phyloP scores from a whole-genome alignment of 2,888 invertebrate species.

The Drosophila meridionalis region DNA sequence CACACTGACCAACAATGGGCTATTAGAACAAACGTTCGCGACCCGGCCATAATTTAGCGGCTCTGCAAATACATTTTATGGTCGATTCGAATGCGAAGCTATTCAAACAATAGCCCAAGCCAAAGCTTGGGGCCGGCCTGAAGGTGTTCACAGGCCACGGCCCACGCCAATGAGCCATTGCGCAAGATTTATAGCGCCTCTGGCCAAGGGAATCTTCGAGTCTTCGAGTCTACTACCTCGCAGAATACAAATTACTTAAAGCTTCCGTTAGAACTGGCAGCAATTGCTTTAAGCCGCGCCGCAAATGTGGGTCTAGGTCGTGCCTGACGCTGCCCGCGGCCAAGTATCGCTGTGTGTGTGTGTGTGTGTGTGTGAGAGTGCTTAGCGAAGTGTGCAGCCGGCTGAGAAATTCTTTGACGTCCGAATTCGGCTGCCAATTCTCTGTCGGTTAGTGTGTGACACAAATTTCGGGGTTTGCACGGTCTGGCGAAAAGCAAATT shows the following conservation, averaged over 20 bases:
- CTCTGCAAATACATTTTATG: constrained; percentile 42
- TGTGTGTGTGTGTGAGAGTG: not conserved
- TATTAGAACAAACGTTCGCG: constrained; percentile 57
- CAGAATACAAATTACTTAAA: constrained; percentile 27
- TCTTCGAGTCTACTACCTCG: constrained; percentile 20
- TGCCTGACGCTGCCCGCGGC: constrained; percentile 29
- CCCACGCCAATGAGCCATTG: constrained; percentile 72
- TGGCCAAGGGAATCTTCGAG: constrained; percentile 31
- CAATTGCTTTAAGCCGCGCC: constrained; percentile 46
- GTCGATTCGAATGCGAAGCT: constrained; percentile 42
- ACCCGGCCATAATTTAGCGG: constrained; percentile 57
- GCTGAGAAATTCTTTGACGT: constrained; percentile 74
- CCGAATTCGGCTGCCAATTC: constrained; percentile 57
- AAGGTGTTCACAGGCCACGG: constrained; percentile 58
- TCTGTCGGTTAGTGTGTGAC: constrained; percentile 62
- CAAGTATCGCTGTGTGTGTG: not conserved
- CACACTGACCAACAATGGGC: constrained; percentile 73
- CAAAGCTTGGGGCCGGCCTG: constrained; percentile 11
- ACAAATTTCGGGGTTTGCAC: constrained; percentile 50
- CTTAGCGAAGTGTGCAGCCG: constrained; percentile 56
- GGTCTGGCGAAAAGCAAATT: constrained; percentile 61
- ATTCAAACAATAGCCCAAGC: constrained; percentile 18
- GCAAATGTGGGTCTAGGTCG: constrained; percentile 73
- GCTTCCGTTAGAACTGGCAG: constrained; percentile 62
- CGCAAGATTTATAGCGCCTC: constrained; percentile 77